A percentile compares a stretch with the other conserved stretches of the same genome.
These are phyloP conservation scores for Notoglanidium macrostoma DNA, from an alignment of 2,797 vertebrate species.

Conservation along the genomic window DNA sequence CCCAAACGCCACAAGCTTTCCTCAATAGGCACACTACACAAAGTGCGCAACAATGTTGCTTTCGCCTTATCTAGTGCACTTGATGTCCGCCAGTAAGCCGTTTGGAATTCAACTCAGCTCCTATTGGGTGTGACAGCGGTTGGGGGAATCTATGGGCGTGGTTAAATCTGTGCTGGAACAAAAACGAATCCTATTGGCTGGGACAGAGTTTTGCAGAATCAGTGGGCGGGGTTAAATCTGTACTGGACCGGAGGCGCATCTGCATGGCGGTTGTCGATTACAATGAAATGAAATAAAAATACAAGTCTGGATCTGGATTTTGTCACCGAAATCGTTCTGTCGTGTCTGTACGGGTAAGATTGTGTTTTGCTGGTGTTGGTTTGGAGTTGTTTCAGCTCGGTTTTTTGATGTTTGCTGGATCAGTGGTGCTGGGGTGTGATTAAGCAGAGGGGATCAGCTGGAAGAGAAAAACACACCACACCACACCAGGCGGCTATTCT, in stretches of 20 bases:
- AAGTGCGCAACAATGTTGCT: not conserved
- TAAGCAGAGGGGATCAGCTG: slow-evolving; percentile 38
- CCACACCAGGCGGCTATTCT: not conserved
- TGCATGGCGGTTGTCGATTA: slow-evolving; percentile 59
- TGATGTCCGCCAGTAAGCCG: fast-evolving
- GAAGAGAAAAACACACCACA: slow-evolving; percentile 24
- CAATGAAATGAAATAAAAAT: slow-evolving; percentile 10
- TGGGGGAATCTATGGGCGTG: slow-evolving; percentile 9
- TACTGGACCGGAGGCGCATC: slow-evolving; percentile 70
- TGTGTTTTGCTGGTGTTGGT: not conserved
- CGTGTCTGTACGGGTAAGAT: slow-evolving; percentile 6
- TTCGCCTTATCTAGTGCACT: not conserved
- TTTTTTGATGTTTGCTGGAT: not conserved
- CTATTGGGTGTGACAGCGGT: slow-evolving; percentile 53
- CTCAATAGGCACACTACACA: not conserved
- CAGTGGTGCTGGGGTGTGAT: slow-evolving; percentile 21
- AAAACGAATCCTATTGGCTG: slow-evolving; percentile 44
- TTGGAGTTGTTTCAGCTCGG: not conserved
- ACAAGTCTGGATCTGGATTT: not conserved
- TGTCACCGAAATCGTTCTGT: not conserved
- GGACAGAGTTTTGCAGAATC: slow-evolving; percentile 47
- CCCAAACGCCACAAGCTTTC: not conserved
- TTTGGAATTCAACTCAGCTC: slow-evolving; percentile 48
- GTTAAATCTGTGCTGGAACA: not conserved
- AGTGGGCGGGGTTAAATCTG: slow-evolving; percentile 66